These are phyloP conservation scores for Agrilus mali DNA, from an alignment of 2,888 invertebrate species.

Conservation along the genomic window DNA sequence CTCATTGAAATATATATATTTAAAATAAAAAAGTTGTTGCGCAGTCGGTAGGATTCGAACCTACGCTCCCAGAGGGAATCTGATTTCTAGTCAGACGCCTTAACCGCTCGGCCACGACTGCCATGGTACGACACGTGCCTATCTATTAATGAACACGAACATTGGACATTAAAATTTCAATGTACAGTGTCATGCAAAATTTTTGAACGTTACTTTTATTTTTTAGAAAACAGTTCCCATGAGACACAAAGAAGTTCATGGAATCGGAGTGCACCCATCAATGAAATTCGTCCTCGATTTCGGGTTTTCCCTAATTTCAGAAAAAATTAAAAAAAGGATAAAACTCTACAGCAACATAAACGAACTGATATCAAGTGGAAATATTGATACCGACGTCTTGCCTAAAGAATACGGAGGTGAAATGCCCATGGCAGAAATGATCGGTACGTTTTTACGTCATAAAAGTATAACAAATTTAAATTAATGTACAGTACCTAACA, in stretches of 20 bases:
- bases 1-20: too few relatives aligned
- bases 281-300: constrained; percentile 66
- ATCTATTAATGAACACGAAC: too few relatives aligned
- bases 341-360: constrained; percentile 49
- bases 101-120: constrained; percentile 82
- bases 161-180: too few relatives aligned
- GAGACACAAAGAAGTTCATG: constrained; percentile 69
- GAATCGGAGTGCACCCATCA: constrained; percentile 60
- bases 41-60: constrained; percentile 84
- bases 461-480: neutral
- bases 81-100: constrained; percentile 84
- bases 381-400: constrained; percentile 37
- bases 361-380: constrained; percentile 35
- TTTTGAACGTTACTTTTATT: too few relatives aligned
- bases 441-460: constrained; percentile 40
- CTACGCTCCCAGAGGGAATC: constrained; percentile 85
- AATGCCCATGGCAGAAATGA: constrained; percentile 76
- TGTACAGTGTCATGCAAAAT: too few relatives aligned
- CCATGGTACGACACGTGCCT: constrained; percentile 19
- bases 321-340: constrained; percentile 61
- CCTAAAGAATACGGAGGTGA: constrained; percentile 74
- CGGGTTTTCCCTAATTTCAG: constrained; percentile 62
- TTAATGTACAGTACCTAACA: too few relatives aligned
- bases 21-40: constrained; percentile 19
- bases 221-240: constrained; percentile 59